These are phyloP conservation scores for Oreortyx pictus DNA, from an alignment of 2,797 vertebrate genomes.

Conservation along the genomic window DNA sequence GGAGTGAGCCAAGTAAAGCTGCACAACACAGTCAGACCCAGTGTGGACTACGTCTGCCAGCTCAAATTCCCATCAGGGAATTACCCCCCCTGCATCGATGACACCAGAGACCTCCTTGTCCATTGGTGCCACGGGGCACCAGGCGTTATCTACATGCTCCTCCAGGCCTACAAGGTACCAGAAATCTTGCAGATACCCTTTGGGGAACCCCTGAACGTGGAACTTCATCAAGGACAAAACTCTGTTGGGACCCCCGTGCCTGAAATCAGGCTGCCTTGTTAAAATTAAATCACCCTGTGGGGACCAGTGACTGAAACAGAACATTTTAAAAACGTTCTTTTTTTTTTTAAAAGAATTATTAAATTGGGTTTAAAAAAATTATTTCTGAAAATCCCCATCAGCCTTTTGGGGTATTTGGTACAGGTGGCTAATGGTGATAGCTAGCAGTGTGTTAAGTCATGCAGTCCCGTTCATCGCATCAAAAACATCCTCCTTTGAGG, in stretches of 20 bases:
- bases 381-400: not conserved
- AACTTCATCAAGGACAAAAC: not conserved
- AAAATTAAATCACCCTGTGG: not conserved
- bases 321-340: not conserved
- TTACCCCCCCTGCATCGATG: conserved; percentile 91
- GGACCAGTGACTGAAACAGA: not conserved
- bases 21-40: conserved; percentile 88
- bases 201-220: not conserved
- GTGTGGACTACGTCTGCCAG: conserved; percentile 90
- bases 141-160: conserved; percentile 95
- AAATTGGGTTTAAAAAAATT: not conserved
- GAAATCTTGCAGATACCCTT: not conserved
- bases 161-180: conserved; percentile 92
- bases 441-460: not conserved
- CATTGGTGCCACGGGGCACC: conserved; percentile 98
- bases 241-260: not conserved
- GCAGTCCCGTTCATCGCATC: not conserved
- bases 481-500: not conserved
- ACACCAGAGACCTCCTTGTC: conserved; percentile 89
- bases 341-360: not conserved
- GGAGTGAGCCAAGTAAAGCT: conserved; percentile 81
- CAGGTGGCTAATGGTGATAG: not conserved
- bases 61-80: conserved; percentile 92
- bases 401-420: not conserved
- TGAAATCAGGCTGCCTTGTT: not conserved